Evolutionary conservation across 1,140 invertebrate species (phyloP).

Genomic region (Drosophila melanogaster): DNA sequence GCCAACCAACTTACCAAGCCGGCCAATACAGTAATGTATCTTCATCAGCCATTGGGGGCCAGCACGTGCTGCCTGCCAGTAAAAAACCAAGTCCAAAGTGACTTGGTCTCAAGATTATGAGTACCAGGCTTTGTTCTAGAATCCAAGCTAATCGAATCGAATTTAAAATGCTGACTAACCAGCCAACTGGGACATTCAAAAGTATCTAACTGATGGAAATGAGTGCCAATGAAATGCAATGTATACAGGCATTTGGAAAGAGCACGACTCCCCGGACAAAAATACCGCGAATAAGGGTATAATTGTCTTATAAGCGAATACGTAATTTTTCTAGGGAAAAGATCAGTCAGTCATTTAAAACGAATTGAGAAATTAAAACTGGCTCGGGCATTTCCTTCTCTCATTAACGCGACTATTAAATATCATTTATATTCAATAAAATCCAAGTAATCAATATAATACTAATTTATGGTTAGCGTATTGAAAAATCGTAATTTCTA

Average conservation of each 20-base stretch:
- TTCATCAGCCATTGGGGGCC: slow-evolving; percentile 13
- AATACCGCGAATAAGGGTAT: slow-evolving; percentile 12
- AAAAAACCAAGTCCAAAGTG: slow-evolving; percentile 20
- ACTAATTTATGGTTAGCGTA: slow-evolving; percentile 4
- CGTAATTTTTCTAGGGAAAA: not conserved
- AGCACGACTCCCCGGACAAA: slow-evolving; percentile 32
- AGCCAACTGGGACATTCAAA: slow-evolving; percentile 54
- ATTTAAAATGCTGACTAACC: slow-evolving; percentile 61
- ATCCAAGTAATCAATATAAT: too few species aligned
- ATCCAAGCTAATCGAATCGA: slow-evolving; percentile 37
- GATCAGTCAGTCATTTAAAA: not conserved
- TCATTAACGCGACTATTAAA: not conserved
- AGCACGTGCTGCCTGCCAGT: slow-evolving; percentile 40
- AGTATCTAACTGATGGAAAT: slow-evolving; percentile 47
- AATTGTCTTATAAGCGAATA: not conserved
- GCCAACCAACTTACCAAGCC: not conserved
- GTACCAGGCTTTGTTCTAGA: slow-evolving; percentile 43
- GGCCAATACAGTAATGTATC: slow-evolving; percentile 18
- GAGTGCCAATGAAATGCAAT: slow-evolving; percentile 71
- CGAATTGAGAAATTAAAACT: not conserved
- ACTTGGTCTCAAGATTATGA: not conserved
- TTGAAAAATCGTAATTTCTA: not conserved
- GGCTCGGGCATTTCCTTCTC: not conserved
- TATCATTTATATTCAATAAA: too few species aligned
- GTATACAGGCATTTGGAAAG: slow-evolving; percentile 64